phyloP scores from a whole-genome alignment of 2,888 invertebrate species.

The Rhyacophila evoluta region DNA sequence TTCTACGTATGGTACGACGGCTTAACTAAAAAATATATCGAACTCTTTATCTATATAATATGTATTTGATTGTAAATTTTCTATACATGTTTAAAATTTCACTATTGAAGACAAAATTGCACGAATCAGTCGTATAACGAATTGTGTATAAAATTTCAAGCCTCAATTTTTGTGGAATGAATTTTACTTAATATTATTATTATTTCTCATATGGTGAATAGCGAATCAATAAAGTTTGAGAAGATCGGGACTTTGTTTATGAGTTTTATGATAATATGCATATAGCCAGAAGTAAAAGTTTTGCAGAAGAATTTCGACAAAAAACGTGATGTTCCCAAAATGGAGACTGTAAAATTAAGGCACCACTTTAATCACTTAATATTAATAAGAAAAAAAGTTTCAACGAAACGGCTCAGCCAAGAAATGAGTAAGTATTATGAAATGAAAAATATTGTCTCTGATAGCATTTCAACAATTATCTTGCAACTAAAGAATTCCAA shows the following conservation, averaged over 20 bases:
- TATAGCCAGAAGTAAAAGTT: conserved; percentile 29
- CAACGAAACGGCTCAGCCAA: not conserved
- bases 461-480: not conserved
- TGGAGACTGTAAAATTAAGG: conserved; percentile 17
- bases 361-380: not conserved
- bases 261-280: not conserved
- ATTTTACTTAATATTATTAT: too few species aligned
- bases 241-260: not conserved
- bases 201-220: too few species aligned
- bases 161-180: too few species aligned
- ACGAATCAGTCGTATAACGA: too few species aligned
- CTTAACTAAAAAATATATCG: too few species aligned
- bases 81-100: too few species aligned
- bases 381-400: not conserved
- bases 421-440: not conserved
- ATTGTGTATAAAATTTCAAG: too few species aligned
- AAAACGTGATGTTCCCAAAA: conserved; percentile 46
- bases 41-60: too few species aligned
- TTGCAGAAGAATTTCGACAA: conserved; percentile 44
- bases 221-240: not conserved
- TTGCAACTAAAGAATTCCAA: too few species aligned
- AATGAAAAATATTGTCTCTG: not conserved
- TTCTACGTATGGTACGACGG: too few species aligned
- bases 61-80: too few species aligned
- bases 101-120: too few species aligned